Evolutionary conservation across 2,888 invertebrate species (phyloP), one percentile per base, ranked within the genome.

Genomic region (Pristionchus japonicus): DNA sequence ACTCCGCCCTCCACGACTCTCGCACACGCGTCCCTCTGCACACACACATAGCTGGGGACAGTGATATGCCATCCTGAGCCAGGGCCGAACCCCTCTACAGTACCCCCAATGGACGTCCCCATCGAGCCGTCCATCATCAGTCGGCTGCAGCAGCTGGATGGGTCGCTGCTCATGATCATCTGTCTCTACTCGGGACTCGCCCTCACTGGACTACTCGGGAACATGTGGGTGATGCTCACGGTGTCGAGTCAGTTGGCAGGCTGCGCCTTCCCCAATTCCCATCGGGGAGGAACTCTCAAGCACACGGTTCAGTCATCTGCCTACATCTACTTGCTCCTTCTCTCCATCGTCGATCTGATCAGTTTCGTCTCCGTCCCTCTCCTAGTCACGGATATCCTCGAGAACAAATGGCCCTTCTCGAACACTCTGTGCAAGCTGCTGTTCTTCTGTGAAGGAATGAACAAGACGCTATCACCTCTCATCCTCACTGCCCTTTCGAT

Each of bases 391-490:
- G 93, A 94, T 88, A 90, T 94, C 86, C 87, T 91, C 80, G 89
- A 89, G 88, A 92, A 91, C 86, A 89, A 90, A 43, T 83, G 91
- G 91, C 91, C 91, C 27, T 93, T 93, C 87, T 92, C 93, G 17
- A 49, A 89, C 13, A 86, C 67, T 15, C 87, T 92, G 20, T 93
- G 93, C 89, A 92, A 92, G 37, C 74, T 93, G 70, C 80, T 92
- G 37, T 92, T 89, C 88, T 89, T 91, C n/a, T 93, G 93, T 86
- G 94, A 94, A 85, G 92, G 91, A 9, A 91, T 90, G 86, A 94
- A 94, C 91, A 94, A 94, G 89, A 91, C 92, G 20, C 90, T 94
- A 27, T 91, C 92, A 43, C 93, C 94, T 31, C 89, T 93, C 89
- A 90, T 94, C 15, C 90, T 94, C 37, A 93, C 93, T 15, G 93